These are phyloP conservation scores for Tribolium castaneum DNA, from an alignment of 1,140 invertebrate genomes.

Conservation along the genomic window DNA sequence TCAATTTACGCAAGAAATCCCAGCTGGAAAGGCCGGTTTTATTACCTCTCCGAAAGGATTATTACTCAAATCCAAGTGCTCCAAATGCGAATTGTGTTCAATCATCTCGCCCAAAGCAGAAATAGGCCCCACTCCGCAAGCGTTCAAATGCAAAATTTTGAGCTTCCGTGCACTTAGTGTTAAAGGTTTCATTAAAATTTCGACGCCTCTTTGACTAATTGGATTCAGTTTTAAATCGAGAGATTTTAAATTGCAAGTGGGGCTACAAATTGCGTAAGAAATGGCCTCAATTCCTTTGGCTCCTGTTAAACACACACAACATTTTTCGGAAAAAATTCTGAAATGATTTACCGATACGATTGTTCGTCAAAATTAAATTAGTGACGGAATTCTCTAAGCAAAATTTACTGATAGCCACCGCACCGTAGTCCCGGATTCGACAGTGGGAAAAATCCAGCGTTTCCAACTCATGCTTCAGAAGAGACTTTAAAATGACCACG, in stretches of 20 bases:
- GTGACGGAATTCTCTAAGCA: slow-evolving; percentile 63
- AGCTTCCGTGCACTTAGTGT: slow-evolving; percentile 19
- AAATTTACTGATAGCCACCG: slow-evolving; percentile 64
- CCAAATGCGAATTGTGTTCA: slow-evolving; percentile 19
- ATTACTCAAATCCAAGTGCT: slow-evolving; percentile 33
- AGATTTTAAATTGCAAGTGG: background rate
- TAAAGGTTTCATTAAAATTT: slow-evolving; percentile 36
- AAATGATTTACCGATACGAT: slow-evolving; percentile 64
- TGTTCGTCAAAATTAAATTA: slow-evolving; percentile 64
- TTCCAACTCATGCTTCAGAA: slow-evolving; percentile 63
- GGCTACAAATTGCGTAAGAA: slow-evolving; percentile 18
- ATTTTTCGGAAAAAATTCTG: background rate
- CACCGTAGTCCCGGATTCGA: slow-evolving; percentile 65
- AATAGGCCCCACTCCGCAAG: slow-evolving; percentile 3
- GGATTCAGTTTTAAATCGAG: slow-evolving; percentile 37
- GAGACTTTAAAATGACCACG: slow-evolving; percentile 65
- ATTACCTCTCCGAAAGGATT: slow-evolving; percentile 39
- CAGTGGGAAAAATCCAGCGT: slow-evolving; percentile 67
- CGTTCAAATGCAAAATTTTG: slow-evolving; percentile 31
- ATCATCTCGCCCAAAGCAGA: slow-evolving; percentile 18
- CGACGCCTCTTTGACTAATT: slow-evolving; percentile 25
- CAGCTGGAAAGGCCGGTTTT: slow-evolving; percentile 1
- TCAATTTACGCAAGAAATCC: background rate
- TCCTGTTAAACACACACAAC: slow-evolving; percentile 20
- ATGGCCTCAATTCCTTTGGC: slow-evolving; percentile 39